These are phyloP conservation scores for Tenthredo notha DNA, from an alignment of 2,888 invertebrate species.

Conservation along the genomic window DNA sequence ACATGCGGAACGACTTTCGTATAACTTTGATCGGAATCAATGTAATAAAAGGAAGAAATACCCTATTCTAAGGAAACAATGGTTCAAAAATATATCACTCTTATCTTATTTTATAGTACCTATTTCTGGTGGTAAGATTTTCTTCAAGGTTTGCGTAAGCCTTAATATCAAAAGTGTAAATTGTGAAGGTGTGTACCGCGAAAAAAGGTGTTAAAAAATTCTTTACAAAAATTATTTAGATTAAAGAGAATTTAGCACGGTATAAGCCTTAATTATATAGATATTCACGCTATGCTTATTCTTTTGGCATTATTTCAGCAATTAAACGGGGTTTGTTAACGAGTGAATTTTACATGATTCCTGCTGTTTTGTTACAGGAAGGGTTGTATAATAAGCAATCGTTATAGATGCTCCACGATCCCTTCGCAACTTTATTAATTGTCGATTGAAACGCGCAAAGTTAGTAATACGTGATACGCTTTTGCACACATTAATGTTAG, in stretches of 20 bases:
- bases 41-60: conserved; percentile 32
- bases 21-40: conserved; percentile 45
- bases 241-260: not conserved
- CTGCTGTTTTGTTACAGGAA: not conserved
- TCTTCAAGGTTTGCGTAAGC: not conserved
- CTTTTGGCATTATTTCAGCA: conserved; percentile 14
- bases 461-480: conserved; percentile 10
- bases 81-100: conserved; percentile 23
- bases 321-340: conserved; percentile 22
- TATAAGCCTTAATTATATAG: conserved; percentile 14
- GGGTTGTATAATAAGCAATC: not conserved
- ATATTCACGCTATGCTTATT: not conserved
- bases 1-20: conserved; percentile 31
- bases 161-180: not conserved
- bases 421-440: not conserved
- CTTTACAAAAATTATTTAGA: not conserved
- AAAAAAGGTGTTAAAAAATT: not conserved
- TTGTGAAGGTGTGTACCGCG: not conserved
- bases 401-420: conserved; percentile 16
- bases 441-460: conserved; percentile 25
- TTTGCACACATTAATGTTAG: not conserved
- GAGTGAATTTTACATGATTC: conserved; percentile 7
- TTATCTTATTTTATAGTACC: conserved; percentile 14
- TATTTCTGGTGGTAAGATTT: not conserved
- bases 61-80: conserved; percentile 18